phyloP scores from a whole-genome alignment of 2,797 vertebrate genomes.

The Leontopithecus rosalia region DNA sequence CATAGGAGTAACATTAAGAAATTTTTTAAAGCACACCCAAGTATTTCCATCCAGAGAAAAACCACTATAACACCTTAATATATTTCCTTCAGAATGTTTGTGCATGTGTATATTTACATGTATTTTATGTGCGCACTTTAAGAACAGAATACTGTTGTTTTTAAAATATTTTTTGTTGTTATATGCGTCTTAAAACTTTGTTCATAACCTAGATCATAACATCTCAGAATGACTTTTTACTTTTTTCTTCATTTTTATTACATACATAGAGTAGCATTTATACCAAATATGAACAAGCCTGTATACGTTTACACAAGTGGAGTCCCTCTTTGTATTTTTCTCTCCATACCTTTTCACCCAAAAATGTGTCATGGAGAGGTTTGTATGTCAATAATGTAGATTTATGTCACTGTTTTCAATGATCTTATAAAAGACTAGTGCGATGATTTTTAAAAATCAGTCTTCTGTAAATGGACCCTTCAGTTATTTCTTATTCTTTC shows the following conservation, averaged over 20 bases:
- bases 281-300: not conserved
- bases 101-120: not conserved
- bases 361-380: not conserved
- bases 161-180: not conserved
- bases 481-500: not conserved
- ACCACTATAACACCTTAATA: not conserved
- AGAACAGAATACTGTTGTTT: not conserved
- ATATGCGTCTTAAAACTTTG: not conserved
- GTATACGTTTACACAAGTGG: not conserved
- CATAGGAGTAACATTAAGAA: slow-evolving; percentile 2
- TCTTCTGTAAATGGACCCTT: not conserved
- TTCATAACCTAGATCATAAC: not conserved
- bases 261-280: not conserved
- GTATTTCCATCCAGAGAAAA: not conserved
- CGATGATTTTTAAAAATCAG: not conserved
- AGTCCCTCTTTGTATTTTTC: not conserved
- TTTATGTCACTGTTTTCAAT: slow-evolving; percentile 38
- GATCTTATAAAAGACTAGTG: not conserved
- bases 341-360: not conserved
- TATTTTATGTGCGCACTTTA: not conserved
- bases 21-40: not conserved
- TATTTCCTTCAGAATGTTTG: not conserved
- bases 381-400: slow-evolving; percentile 20
- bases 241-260: not conserved
- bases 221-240: not conserved